phyloP scores from a whole-genome alignment of 2,113 vertebrate species.

The Anas platyrhynchos region DNA sequence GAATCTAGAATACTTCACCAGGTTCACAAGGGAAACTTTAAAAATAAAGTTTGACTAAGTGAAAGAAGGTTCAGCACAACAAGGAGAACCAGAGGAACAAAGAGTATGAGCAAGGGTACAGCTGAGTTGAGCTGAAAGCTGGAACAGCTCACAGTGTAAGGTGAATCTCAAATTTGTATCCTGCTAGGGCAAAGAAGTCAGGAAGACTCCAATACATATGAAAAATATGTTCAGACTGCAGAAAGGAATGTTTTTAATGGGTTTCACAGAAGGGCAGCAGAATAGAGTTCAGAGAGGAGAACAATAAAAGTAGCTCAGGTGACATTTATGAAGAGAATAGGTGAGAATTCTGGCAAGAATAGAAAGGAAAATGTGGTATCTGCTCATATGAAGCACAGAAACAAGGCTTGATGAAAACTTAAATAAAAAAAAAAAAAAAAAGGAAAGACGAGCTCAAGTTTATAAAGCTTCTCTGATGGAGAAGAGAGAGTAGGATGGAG shows the following conservation, averaged over 20 bases:
- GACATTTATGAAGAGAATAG: neutral
- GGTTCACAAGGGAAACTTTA: neutral
- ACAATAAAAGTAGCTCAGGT: neutral
- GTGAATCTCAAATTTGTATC: neutral
- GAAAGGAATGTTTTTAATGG: neutral
- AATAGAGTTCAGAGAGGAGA: neutral
- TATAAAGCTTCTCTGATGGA: neutral
- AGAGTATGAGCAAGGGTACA: neutral
- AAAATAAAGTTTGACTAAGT: neutral
- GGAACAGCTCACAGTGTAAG: neutral
- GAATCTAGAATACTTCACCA: neutral
- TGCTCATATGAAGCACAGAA: neutral
- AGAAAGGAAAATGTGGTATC: neutral
- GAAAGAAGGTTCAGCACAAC: neutral
- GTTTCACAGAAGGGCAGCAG: neutral
- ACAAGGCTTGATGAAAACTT: neutral
- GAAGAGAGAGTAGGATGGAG: neutral
- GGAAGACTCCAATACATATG: neutral
- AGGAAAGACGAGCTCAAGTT: neutral
- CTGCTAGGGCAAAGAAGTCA: neutral
- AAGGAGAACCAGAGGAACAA: neutral
- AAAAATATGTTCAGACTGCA: neutral
- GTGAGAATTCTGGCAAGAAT: neutral
- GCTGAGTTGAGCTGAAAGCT: neutral
- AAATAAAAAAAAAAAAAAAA: neutral